Conservation (phyloP, 2,797 vertebrate genomes). For the Spea hammondii region DNA sequence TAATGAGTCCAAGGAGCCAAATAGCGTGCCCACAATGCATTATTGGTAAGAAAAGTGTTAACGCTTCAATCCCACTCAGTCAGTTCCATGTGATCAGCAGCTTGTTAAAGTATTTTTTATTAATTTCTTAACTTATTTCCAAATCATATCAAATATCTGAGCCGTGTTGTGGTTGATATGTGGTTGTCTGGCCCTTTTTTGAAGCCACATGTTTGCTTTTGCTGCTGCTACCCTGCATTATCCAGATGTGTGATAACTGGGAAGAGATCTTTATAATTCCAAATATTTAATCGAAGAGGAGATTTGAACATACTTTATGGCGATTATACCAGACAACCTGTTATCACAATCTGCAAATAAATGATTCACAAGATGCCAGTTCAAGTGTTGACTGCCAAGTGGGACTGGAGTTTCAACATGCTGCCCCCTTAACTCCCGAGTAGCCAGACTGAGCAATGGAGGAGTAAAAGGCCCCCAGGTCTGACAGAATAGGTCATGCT, state of each 20-base stretch:
- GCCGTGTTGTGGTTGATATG: no score
- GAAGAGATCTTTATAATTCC: no score
- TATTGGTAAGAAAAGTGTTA: constrained; percentile 3
- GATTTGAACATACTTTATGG: no score
- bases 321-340: no score
- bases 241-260: no score
- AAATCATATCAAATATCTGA: no score
- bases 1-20: not conserved
- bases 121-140: no score
- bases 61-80: constrained; percentile 46
- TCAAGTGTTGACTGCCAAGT: constrained; percentile 21
- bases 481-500: constrained; percentile 40
- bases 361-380: not conserved
- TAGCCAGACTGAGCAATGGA: constrained; percentile 55
- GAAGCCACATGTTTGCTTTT: no score
- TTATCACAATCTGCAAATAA: not conserved
- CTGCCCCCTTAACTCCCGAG: constrained; percentile 22
- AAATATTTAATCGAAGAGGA: no score
- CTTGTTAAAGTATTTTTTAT: no score
- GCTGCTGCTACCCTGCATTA: no score
- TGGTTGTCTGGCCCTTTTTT: no score
- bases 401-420: constrained; percentile 46
- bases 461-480: constrained; percentile 11
- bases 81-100: not conserved
- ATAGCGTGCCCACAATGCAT: constrained; percentile 17